These are phyloP conservation scores for Aphyosemion australe DNA, from an alignment of 2,113 vertebrate species.

Conservation along the genomic window DNA sequence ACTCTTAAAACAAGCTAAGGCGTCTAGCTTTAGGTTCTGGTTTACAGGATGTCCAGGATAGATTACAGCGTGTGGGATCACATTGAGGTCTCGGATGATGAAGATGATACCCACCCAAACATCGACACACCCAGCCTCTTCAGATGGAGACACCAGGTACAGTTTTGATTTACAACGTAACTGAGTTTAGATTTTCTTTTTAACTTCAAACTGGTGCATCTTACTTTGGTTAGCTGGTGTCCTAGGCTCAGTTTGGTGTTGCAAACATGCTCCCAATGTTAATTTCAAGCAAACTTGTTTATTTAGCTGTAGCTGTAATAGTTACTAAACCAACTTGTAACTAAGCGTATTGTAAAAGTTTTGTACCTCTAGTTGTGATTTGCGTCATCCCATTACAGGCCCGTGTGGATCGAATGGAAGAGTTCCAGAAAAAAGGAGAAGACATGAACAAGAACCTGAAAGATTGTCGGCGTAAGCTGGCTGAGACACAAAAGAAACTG, in stretches of 20 bases:
- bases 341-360: too few relatives aligned
- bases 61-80: slow-evolving; percentile 98
- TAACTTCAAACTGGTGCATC: not conserved
- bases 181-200: not conserved
- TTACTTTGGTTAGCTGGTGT: not conserved
- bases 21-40: slow-evolving; percentile 26
- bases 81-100: slow-evolving; percentile 96
- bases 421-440: slow-evolving; percentile 86
- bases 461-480: slow-evolving; percentile 82
- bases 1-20: slow-evolving; percentile 46
- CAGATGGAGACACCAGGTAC: slow-evolving; percentile 95
- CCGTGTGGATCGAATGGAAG: slow-evolving; percentile 92
- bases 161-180: not conserved
- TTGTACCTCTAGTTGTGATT: not conserved
- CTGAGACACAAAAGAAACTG: slow-evolving; percentile 84
- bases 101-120: slow-evolving; percentile 95
- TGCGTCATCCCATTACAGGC: slow-evolving; percentile 77
- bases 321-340: too few relatives aligned
- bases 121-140: slow-evolving; percentile 97
- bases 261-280: too few relatives aligned
- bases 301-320: too few relatives aligned
- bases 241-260: not conserved
- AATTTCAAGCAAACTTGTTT: too few relatives aligned
- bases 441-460: slow-evolving; percentile 81
- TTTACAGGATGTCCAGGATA: slow-evolving; percentile 77